Conservation (phyloP, 2,888 invertebrate species). For the Drosophila cyrtoloma region DNA sequence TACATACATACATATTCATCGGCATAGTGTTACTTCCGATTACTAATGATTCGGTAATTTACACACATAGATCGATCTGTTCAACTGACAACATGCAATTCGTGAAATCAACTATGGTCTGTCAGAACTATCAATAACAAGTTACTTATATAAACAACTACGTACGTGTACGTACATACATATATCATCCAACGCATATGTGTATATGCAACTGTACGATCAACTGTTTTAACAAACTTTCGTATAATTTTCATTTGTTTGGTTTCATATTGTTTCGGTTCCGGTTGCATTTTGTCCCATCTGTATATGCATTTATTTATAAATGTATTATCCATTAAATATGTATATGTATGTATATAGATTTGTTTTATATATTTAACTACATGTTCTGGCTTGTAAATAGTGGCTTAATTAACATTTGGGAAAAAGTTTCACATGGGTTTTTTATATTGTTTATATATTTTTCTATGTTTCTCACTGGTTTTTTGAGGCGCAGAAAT, state of each 20-base stretch:
- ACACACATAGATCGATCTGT: conserved; percentile 40
- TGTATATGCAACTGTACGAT: conserved; percentile 28
- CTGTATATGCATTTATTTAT: conserved; percentile 49
- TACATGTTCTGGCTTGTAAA: conserved; percentile 73
- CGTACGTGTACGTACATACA: conserved; percentile 34
- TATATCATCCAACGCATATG: conserved; percentile 20
- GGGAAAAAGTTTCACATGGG: conserved; percentile 49
- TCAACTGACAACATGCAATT: conserved; percentile 30
- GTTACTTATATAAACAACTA: conserved; percentile 77
- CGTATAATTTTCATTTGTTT: conserved; percentile 51
- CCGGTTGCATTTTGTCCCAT: conserved; percentile 45
- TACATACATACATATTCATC: conserved; percentile 27
- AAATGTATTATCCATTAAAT: conserved; percentile 39
- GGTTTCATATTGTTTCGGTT: conserved; percentile 60
- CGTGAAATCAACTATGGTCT: conserved; percentile 28
- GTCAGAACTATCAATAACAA: conserved; percentile 73
- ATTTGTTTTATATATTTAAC: conserved; percentile 75
- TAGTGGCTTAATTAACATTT: conserved; percentile 75
- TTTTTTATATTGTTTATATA: conserved; percentile 22
- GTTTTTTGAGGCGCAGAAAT: conserved; percentile 42
- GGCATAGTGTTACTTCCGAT: conserved; percentile 14
- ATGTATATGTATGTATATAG: conserved; percentile 37
- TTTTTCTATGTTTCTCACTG: conserved; percentile 29
- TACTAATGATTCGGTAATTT: conserved; percentile 37
- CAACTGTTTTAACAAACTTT: conserved; percentile 66